Conservation (phyloP, 2,113 vertebrate species). For the Chaenogobius annularis region DNA sequence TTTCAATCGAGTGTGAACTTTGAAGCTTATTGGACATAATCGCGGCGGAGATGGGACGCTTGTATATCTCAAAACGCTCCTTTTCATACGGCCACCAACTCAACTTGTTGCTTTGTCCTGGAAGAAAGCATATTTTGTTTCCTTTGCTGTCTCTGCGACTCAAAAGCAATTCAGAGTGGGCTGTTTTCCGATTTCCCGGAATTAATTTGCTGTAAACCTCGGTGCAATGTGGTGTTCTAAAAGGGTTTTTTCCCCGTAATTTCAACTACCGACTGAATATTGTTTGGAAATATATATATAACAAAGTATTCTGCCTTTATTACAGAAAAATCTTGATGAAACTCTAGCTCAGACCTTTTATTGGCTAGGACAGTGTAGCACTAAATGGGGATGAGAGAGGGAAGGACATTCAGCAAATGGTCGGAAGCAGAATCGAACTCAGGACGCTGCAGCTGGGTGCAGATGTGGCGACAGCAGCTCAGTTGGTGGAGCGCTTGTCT, state of each 20-base stretch:
- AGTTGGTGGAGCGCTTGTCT: too few species aligned
- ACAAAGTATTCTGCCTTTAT: too few species aligned
- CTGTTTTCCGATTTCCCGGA: conserved; percentile 34
- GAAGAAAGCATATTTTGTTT: not conserved
- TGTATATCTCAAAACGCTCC: conserved; percentile 19
- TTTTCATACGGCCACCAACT: conserved; percentile 28
- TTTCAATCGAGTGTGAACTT: conserved; percentile 33
- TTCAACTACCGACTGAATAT: not conserved
- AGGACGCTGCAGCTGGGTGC: too few species aligned
- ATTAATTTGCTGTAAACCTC: not conserved
- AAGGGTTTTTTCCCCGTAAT: conserved; percentile 9
- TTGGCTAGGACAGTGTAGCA: too few species aligned
- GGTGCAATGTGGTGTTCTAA: conserved; percentile 11
- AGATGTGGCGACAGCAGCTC: too few species aligned
- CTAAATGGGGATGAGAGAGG: too few species aligned
- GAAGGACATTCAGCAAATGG: too few species aligned
- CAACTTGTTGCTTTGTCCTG: conserved; percentile 35
- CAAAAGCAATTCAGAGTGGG: conserved; percentile 26
- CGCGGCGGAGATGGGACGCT: conserved; percentile 20
- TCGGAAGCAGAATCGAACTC: too few species aligned
- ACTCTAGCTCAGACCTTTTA: too few species aligned
- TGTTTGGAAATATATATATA: too few species aligned
- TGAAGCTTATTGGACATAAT: conserved; percentile 36
- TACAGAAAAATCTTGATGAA: too few species aligned
- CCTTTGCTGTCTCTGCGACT: conserved; percentile 18